Conservation (phyloP, 2,113 vertebrate genomes). For the Balaenoptera acutorostrata region DNA sequence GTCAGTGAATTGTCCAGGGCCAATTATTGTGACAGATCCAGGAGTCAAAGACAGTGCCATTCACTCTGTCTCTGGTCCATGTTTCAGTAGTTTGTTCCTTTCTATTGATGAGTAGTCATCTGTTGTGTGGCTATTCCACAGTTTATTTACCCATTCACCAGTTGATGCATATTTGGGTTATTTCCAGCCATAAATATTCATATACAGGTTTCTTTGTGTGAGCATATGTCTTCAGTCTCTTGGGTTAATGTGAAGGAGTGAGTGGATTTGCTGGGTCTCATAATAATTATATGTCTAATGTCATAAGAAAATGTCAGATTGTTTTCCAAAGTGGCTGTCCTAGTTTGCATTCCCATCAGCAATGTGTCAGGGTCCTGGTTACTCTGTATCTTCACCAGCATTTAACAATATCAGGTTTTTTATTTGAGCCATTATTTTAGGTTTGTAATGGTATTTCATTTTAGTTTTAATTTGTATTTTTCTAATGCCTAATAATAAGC, state of each 20-base stretch:
- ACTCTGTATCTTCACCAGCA: background rate
- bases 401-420: background rate
- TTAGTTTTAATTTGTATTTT: background rate
- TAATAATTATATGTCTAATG: background rate
- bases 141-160: background rate
- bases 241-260: background rate
- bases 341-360: background rate
- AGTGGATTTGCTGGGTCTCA: background rate
- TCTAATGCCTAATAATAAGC: background rate
- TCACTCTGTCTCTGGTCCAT: background rate
- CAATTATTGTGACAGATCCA: background rate
- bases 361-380: background rate
- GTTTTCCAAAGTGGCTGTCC: background rate
- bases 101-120: background rate
- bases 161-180: background rate
- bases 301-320: background rate
- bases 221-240: background rate
- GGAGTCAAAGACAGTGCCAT: background rate
- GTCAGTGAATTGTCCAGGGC: background rate
- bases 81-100: background rate
- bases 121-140: background rate
- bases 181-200: background rate
- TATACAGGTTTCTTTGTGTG: background rate
- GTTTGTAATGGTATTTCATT: background rate
- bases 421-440: background rate